These are phyloP conservation scores for Formica selysi DNA, from an alignment of 1,140 invertebrate genomes.

Conservation along the genomic window DNA sequence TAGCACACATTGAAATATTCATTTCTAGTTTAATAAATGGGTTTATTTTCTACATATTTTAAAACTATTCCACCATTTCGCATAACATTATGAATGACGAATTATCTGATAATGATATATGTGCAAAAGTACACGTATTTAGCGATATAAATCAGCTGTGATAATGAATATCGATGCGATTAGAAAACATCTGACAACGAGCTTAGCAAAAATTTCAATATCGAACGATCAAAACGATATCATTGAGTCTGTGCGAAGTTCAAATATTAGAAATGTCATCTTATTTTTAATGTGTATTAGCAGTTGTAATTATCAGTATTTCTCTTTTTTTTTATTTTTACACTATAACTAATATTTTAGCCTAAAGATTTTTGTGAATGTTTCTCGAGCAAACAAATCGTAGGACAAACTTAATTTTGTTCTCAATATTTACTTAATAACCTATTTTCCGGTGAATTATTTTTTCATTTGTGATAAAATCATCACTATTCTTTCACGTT, in stretches of 20 bases:
- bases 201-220: background rate
- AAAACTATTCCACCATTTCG: background rate
- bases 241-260: background rate
- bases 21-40: constrained; percentile 69
- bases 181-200: constrained; percentile 1
- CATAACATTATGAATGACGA: background rate
- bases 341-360: background rate
- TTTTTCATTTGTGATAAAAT: background rate
- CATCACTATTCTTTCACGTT: constrained; percentile 1
- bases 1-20: background rate
- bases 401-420: background rate
- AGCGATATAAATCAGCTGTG: background rate
- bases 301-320: background rate
- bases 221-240: background rate
- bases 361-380: background rate
- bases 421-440: constrained; percentile 7
- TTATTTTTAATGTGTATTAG: background rate
- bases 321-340: background rate
- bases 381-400: background rate
- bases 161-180: constrained; percentile 27
- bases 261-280: background rate
- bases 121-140: background rate
- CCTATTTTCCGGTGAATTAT: background rate
- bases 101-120: background rate
- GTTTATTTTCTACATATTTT: constrained; percentile 65